phyloP scores from a whole-genome alignment of 1,140 invertebrate genomes.

The Drosophila leontia region DNA sequence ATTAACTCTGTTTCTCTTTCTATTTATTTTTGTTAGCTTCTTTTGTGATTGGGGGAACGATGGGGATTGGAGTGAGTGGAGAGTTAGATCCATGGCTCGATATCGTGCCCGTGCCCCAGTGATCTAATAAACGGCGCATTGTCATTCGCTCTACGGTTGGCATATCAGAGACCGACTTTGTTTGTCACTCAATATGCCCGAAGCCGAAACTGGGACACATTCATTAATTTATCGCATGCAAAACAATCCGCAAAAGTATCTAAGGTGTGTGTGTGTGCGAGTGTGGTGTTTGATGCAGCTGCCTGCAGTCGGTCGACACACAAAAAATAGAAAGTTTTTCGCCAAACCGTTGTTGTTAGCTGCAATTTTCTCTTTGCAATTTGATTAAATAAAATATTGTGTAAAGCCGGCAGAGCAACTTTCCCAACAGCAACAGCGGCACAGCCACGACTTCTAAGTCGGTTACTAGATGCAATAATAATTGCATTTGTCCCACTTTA shows the following conservation, averaged over 20 bases:
- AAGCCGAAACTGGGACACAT: conserved; percentile 63
- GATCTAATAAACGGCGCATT: conserved; percentile 58
- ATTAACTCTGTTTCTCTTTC: conserved; percentile 31
- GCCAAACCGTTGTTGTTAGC: conserved; percentile 51
- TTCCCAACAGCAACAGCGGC: conserved; percentile 65
- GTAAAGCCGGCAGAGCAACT: conserved; percentile 76
- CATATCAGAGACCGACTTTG: conserved; percentile 35
- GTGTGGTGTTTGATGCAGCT: conserved; percentile 46
- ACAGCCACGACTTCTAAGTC: conserved; percentile 72
- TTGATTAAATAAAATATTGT: conserved; percentile 84
- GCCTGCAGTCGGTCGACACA: conserved; percentile 63
- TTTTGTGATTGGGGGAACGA: conserved; percentile 7
- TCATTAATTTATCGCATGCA: conserved; percentile 77
- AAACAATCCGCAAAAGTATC: conserved; percentile 56
- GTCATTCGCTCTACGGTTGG: conserved; percentile 48
- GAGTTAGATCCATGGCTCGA: conserved; percentile 18
- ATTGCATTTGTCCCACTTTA: conserved; percentile 85
- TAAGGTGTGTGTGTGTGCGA: conserved; percentile 25
- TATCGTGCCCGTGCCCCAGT: conserved; percentile 45
- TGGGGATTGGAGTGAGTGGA: background rate
- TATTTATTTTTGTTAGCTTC: conserved; percentile 16
- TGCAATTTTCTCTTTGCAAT: conserved; percentile 82
- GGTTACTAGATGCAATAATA: conserved; percentile 84
- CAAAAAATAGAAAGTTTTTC: conserved; percentile 81
- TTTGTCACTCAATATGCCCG: conserved; percentile 59